Conservation (phyloP, 2,797 vertebrate genomes). For the Chrysocyon brachyurus region DNA sequence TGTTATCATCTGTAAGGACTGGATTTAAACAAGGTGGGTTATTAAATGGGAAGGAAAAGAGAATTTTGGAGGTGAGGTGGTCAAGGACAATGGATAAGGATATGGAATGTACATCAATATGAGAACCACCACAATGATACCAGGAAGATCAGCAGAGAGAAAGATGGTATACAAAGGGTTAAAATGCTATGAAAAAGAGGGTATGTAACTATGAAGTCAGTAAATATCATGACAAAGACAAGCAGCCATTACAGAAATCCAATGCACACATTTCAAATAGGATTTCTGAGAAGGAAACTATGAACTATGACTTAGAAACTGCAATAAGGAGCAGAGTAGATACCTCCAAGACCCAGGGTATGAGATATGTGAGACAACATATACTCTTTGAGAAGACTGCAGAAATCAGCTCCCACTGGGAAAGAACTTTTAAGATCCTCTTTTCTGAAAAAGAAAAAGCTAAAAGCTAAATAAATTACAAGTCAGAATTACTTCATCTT, state of each 20-base stretch:
- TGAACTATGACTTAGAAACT: not conserved
- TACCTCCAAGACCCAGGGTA: not conserved
- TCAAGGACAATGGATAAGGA: not conserved
- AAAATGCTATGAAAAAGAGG: not conserved
- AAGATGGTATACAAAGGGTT: not conserved
- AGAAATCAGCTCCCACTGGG: not conserved
- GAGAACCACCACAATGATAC: not conserved
- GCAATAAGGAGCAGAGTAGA: not conserved
- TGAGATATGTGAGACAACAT: not conserved
- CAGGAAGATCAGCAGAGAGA: not conserved
- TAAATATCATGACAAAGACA: not conserved
- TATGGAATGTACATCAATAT: not conserved
- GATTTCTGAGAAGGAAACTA: not conserved
- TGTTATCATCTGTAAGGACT: not conserved
- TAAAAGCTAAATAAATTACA: not conserved
- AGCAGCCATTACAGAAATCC: not conserved
- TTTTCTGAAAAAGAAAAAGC: not conserved
- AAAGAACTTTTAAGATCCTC: not conserved
- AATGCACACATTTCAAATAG: not conserved
- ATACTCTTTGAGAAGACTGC: not conserved
- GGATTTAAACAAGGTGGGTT: not conserved
- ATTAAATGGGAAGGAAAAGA: not conserved
- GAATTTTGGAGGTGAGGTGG: not conserved
- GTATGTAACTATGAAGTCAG: not conserved
- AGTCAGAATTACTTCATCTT: not conserved